Percentiles rank a stretch among this genome's conserved stretches.
These are phyloP conservation scores for Gymnodraco acuticeps DNA, from an alignment of 2,797 vertebrate genomes.

Conservation along the genomic window DNA sequence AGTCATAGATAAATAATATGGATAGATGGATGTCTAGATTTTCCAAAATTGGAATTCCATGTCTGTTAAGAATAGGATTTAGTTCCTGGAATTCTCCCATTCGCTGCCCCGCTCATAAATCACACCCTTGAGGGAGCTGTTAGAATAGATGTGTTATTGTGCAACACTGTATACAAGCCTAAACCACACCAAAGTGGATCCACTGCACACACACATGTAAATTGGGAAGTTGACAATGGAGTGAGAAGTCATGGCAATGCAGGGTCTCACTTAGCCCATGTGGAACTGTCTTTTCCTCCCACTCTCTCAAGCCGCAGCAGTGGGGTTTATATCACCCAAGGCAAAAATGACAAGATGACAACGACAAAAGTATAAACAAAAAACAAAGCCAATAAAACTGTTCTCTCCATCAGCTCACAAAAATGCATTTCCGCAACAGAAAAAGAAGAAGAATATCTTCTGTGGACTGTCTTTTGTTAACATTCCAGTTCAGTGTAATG, in stretches of 20 bases:
- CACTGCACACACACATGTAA: conserved; percentile 29
- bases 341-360: conserved; percentile 56
- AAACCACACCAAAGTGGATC: conserved; percentile 2
- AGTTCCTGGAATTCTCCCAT: conserved; percentile 49
- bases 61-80: conserved; percentile 38
- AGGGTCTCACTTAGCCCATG: conserved; percentile 41
- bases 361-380: conserved; percentile 48
- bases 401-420: conserved; percentile 24
- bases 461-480: conserved; percentile 61
- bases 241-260: conserved; percentile 70
- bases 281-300: conserved; percentile 55
- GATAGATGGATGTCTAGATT: background rate
- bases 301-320: conserved; percentile 34
- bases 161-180: conserved; percentile 62
- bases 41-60: conserved; percentile 28
- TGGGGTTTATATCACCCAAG: conserved; percentile 45
- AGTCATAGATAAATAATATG: conserved; percentile 2
- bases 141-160: conserved; percentile 55
- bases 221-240: conserved; percentile 47
- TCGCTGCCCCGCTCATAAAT: conserved; percentile 63
- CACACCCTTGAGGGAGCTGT: conserved; percentile 59
- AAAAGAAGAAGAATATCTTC: conserved; percentile 48
- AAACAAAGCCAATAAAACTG: conserved; percentile 39
- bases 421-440: conserved; percentile 37
- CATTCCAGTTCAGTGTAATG: conserved; percentile 76